Base-by-base conservation (phyloP, 92 coral and sea anemone genomes). In the Plumapathes pennacea region DNA sequence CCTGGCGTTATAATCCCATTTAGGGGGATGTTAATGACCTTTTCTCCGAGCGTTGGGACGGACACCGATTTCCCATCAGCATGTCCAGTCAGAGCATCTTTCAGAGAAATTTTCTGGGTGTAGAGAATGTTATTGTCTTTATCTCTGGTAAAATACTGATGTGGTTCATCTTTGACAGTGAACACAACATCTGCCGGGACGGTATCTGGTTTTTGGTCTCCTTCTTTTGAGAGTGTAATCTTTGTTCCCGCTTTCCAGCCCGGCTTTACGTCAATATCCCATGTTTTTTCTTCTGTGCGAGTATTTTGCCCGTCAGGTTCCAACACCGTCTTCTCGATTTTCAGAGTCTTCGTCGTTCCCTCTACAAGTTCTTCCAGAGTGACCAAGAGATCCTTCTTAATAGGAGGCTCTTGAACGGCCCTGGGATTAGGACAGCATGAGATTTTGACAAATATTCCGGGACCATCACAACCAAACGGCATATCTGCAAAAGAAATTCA, bases 231-330 rank as follows among this genome's bases (percentile, higher is more conserved):
- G 59, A 94, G 89, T 19, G 99, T 94, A 49, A 94, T 94, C 53
- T 78, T 94, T 2, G 99, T 94, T 10, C 99, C 99, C 5, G 82
- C 96, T 47, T 94, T 94, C 99, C 99, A 94, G 39, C 99, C 99
- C 49, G 77, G 88, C 63, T 73, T 73, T 3, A 94, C 79, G 42
- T 89, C 79, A 49, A 94, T 54, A 0, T 89, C 77, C 18, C 88
- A 72, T 17, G 89, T 81, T 53, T 94, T 89, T 25, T 94, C 96
- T 65, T 94, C 97, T 6, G 73, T 75, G 24, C 52, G 74, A 18
- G 95, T 76, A 32, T 84, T 84, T 46, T 79, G 81, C 29, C 95
- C 85, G 48, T 94, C 95, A 9, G 77, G 66, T 38, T 78, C 83
- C 38, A 88, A 52, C 14, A 94, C 90, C 53, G 76, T 84, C 29